Percentiles rank a stretch among this genome's conserved stretches.
Evolutionary conservation across 1,140 invertebrate species (phyloP).

Genomic region (Hesperophylax magnus): DNA sequence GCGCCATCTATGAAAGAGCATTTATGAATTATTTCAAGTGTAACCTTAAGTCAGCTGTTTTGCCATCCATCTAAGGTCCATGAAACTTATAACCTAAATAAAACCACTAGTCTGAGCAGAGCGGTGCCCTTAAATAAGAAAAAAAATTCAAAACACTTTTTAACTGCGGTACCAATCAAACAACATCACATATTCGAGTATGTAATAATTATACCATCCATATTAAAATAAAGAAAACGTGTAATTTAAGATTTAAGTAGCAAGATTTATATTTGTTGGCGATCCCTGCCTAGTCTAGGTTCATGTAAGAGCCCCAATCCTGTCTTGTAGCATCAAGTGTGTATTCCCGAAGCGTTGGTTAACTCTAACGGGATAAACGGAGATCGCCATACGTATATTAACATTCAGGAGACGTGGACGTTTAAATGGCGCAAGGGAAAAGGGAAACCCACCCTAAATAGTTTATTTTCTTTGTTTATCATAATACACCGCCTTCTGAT

Average conservation of each 20-base stretch:
- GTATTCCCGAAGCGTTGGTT: conserved; percentile 26
- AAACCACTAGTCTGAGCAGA: no score
- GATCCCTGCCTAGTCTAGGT: not conserved
- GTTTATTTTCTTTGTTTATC: conserved; percentile 3
- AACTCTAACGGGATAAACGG: conserved; percentile 9
- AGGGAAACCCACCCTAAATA: conserved; percentile 6
- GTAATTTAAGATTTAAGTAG: not conserved
- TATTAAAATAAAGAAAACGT: not conserved
- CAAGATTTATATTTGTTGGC: not conserved
- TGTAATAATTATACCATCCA: no score
- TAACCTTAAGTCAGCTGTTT: no score
- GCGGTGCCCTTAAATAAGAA: no score
- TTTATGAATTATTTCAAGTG: no score
- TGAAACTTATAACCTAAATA: no score
- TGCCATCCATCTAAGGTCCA: no score
- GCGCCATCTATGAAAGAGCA: no score
- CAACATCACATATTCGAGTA: not conserved
- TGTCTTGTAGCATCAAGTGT: conserved; percentile 11
- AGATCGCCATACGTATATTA: conserved; percentile 13
- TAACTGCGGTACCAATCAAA: not conserved
- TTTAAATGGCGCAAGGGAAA: conserved; percentile 11
- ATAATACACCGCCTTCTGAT: not conserved
- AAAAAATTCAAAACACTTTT: not conserved
- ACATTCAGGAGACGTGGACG: conserved; percentile 18
- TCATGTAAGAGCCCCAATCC: conserved; percentile 18